Evolutionary conservation across 2,113 vertebrate genomes (phyloP).

Genomic region (Tautogolabrus adspersus): DNA sequence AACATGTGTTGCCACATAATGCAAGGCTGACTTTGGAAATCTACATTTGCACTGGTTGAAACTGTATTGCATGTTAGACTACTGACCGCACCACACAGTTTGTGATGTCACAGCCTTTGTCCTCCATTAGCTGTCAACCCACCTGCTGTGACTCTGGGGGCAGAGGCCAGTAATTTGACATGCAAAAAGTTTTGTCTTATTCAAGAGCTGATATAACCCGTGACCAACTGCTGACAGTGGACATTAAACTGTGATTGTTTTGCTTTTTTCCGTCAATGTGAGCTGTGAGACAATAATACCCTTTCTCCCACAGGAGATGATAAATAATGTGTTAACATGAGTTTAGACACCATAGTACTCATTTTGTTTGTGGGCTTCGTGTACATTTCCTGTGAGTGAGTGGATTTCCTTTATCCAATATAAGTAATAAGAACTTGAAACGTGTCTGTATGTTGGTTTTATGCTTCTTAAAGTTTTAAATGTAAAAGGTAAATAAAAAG

Average conservation of each 20-base stretch:
- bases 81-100: neutral
- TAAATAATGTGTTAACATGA: slow-evolving; percentile 48
- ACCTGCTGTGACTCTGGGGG: too few relatives aligned
- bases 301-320: neutral
- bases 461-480: slow-evolving; percentile 45
- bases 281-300: neutral
- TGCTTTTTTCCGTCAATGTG: neutral
- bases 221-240: slow-evolving; percentile 2
- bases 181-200: neutral
- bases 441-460: slow-evolving; percentile 31
- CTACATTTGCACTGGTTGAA: neutral
- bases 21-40: neutral
- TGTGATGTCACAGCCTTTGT: neutral
- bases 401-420: slow-evolving; percentile 3
- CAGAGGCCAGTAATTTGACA: neutral
- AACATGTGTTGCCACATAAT: neutral
- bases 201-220: neutral
- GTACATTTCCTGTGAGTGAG: neutral
- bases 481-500: slow-evolving; percentile 61
- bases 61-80: neutral
- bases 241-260: slow-evolving; percentile 21
- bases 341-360: slow-evolving; percentile 21
- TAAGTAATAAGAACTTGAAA: neutral
- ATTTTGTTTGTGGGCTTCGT: neutral
- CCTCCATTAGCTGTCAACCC: too few relatives aligned